phyloP scores from a whole-genome alignment of 2,888 invertebrate genomes.

The Melitaea athalia region DNA sequence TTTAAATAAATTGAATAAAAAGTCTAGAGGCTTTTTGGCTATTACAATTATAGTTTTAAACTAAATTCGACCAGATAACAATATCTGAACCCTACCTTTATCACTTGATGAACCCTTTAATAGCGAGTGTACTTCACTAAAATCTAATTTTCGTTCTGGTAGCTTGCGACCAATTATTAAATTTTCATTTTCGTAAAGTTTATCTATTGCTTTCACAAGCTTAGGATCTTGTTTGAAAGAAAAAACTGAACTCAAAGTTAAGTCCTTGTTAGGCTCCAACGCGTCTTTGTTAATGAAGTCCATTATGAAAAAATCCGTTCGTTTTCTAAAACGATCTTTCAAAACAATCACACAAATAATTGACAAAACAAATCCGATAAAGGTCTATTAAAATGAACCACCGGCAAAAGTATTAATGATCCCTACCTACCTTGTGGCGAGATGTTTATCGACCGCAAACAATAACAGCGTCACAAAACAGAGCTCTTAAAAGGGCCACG shows the following conservation, averaged over 20 bases:
- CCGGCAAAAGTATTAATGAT: conserved; percentile 78
- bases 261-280: conserved; percentile 56
- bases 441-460: conserved; percentile 82
- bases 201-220: conserved; percentile 67
- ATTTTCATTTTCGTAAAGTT: conserved; percentile 51
- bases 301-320: conserved; percentile 58
- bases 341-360: conserved; percentile 58
- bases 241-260: conserved; percentile 49
- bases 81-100: conserved; percentile 42
- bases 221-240: conserved; percentile 67
- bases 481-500: conserved; percentile 78
- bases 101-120: conserved; percentile 47
- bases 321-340: conserved; percentile 53
- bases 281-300: conserved; percentile 68
- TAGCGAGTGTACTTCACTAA: conserved; percentile 64
- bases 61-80: too few relatives aligned
- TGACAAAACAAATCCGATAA: conserved; percentile 67
- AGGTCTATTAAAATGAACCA: conserved; percentile 69
- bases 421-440: conserved; percentile 78
- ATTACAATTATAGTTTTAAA: too few relatives aligned
- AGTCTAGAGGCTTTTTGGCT: too few relatives aligned
- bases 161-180: conserved; percentile 45
- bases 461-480: conserved; percentile 80
- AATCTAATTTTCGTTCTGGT: conserved; percentile 67
- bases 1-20: too few relatives aligned